phyloP scores from a whole-genome alignment of 2,797 vertebrate species.

The Calcarius lapponicus region DNA sequence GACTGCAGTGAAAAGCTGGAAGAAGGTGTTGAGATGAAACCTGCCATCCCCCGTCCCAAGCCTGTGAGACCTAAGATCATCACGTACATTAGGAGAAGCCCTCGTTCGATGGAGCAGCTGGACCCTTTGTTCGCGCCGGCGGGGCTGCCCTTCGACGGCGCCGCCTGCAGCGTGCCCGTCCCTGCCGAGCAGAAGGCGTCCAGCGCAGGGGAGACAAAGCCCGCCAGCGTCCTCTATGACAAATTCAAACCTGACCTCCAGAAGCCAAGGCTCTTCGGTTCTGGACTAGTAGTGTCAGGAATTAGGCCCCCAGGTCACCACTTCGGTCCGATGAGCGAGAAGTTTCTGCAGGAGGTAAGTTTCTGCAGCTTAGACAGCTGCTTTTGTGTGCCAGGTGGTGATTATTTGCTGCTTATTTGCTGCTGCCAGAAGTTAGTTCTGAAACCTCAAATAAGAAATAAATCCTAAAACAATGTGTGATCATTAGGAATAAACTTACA shows the following conservation, averaged over 20 bases:
- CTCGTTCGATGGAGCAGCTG: conserved; percentile 78
- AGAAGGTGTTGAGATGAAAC: conserved; percentile 71
- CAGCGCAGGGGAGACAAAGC: conserved; percentile 70
- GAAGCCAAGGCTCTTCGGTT: conserved; percentile 81
- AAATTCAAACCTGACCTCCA: conserved; percentile 89
- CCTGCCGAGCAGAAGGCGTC: conserved; percentile 68
- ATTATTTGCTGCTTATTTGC: background rate
- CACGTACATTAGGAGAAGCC: conserved; percentile 90
- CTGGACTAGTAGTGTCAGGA: conserved; percentile 80
- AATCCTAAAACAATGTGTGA: background rate
- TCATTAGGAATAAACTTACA: background rate
- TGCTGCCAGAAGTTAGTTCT: conserved; percentile 15
- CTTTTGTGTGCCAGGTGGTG: background rate
- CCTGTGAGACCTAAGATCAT: conserved; percentile 95
- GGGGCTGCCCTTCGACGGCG: conserved; percentile 71
- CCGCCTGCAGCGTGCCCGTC: conserved; percentile 74
- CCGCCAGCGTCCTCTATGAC: conserved; percentile 81
- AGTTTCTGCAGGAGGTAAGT: conserved; percentile 87
- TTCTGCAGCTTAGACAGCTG: background rate
- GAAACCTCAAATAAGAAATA: background rate
- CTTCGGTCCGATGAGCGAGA: conserved; percentile 79
- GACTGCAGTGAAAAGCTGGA: conserved; percentile 77
- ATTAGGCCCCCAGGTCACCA: conserved; percentile 79
- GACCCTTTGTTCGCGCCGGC: conserved; percentile 73
- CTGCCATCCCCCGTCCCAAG: conserved; percentile 86